These are phyloP conservation scores for Pseudochaenichthys georgianus DNA, from an alignment of 2,797 vertebrate genomes.

Conservation along the genomic window DNA sequence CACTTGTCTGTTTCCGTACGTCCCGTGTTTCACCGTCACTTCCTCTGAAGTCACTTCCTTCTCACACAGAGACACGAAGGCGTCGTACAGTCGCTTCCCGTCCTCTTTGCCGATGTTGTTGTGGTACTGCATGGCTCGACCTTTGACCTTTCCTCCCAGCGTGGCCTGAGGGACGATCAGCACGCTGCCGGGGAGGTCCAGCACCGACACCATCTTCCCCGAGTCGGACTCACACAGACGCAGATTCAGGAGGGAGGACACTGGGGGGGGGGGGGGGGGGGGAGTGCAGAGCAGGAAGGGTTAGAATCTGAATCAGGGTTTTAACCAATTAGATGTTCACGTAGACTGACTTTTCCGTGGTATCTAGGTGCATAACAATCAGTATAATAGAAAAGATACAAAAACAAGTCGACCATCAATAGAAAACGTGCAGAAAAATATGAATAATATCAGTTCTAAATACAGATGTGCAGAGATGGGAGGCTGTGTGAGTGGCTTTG, in stretches of 20 bases:
- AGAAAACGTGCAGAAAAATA: not conserved
- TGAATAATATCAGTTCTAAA: not conserved
- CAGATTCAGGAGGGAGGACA: slow-evolving; percentile 88
- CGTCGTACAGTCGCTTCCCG: slow-evolving; percentile 88
- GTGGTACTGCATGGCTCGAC: slow-evolving; percentile 94
- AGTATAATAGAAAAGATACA: not conserved
- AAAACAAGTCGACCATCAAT: not conserved
- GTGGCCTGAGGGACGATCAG: slow-evolving; percentile 96
- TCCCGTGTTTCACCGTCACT: slow-evolving; percentile 87
- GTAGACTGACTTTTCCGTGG: not conserved
- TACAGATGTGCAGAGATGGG: too few relatives aligned
- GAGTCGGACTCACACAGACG: slow-evolving; percentile 91
- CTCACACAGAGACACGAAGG: slow-evolving; percentile 89
- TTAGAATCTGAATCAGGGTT: not conserved
- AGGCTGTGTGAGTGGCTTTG: too few relatives aligned
- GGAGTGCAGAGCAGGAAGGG: not conserved
- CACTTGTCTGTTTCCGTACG: slow-evolving; percentile 95
- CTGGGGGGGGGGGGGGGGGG: slow-evolving; percentile 75
- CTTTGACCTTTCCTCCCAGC: slow-evolving; percentile 92
- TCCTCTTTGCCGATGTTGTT: slow-evolving; percentile 91
- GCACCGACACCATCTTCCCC: slow-evolving; percentile 87
- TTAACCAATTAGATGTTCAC: too few relatives aligned
- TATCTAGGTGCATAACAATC: not conserved
- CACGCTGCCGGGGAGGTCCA: slow-evolving; percentile 91
- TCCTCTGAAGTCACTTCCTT: slow-evolving; percentile 80